Evolutionary conservation across 2,797 vertebrate genomes (phyloP), one percentile per base, ranked within the genome.

Genomic region (Microcaecilia unicolor): DNA sequence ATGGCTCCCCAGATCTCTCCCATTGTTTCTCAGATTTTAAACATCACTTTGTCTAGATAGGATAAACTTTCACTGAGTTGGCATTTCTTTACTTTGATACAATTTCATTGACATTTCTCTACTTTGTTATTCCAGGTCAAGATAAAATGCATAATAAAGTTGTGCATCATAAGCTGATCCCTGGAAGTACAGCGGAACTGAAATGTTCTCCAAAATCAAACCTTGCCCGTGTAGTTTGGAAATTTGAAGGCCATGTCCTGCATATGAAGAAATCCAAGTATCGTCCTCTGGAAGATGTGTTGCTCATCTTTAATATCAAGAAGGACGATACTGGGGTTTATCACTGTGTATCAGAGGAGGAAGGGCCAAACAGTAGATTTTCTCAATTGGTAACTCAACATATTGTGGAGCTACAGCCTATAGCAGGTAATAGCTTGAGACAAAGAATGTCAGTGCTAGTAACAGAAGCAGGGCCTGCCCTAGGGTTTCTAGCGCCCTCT

Each of bases 301-400:
- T 99, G 58, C 87, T 99, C 3, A 85, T 99, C 61, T 92, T 94
- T 81, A 92, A 93, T 61, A 78, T 94, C 38, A 87, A 80, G 0
- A 76, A 84, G 1, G 84, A 84, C 34, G 91, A 97, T 64, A 86
- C 88, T 2, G 94, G 93, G 7, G 70, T 66, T 28, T 99, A 98
- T 25, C 88, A 90, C 37, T 99, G 96, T 67, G 86, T 92, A 76
- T 84, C 89, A 0, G 74, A 91, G 52, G 96, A 98, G 55, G 54
- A 60, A 44, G 69, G 87, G 5, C 78, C 63, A 2, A 82, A 85
- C 15, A 89, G 81, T 59, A 92, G 89, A 15, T 87, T 91, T 51
- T 88, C 72, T 36, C 89, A 79, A 31, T 74, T 90, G 48, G 52
- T 91, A 17, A 76, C 84, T 6, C 89, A 78, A 28, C 93, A 94